Percentiles rank a stretch among this genome's conserved stretches.
Conservation (phyloP, 2,888 invertebrate genomes). For the Cyclophora punctaria region DNA sequence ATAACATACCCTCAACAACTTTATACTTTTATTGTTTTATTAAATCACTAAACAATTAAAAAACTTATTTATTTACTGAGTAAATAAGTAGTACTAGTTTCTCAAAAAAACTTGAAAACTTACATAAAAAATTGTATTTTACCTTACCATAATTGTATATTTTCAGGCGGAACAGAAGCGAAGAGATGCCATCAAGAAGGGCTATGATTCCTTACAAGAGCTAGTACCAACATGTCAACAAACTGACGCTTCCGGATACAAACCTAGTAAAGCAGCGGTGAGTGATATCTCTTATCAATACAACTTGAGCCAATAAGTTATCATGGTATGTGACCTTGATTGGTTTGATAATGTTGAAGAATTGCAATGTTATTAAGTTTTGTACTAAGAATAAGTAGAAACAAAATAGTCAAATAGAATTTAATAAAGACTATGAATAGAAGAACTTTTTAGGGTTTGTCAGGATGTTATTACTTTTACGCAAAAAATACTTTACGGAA, state of each 20-base stretch:
- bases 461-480: no score
- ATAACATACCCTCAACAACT: no score
- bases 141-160: not conserved
- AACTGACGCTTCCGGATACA: slow-evolving; percentile 92
- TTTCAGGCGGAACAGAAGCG: slow-evolving; percentile 95
- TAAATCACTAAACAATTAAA: not conserved
- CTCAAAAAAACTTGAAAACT: no score
- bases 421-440: no score
- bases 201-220: slow-evolving; percentile 94
- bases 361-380: no score
- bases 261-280: slow-evolving; percentile 94
- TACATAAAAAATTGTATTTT: no score
- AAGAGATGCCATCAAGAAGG: slow-evolving; percentile 97
- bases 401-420: no score
- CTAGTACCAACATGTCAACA: slow-evolving; percentile 96
- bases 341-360: not conserved
- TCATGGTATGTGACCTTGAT: slow-evolving; percentile 18
- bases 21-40: no score
- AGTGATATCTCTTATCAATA: slow-evolving; percentile 27
- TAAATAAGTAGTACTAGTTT: no score
- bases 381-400: no score
- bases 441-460: no score
- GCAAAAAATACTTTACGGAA: no score
- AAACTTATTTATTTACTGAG: not conserved
- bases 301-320: slow-evolving; percentile 8